phyloP scores from a whole-genome alignment of 2,888 invertebrate genomes.

The Nineta flava region DNA sequence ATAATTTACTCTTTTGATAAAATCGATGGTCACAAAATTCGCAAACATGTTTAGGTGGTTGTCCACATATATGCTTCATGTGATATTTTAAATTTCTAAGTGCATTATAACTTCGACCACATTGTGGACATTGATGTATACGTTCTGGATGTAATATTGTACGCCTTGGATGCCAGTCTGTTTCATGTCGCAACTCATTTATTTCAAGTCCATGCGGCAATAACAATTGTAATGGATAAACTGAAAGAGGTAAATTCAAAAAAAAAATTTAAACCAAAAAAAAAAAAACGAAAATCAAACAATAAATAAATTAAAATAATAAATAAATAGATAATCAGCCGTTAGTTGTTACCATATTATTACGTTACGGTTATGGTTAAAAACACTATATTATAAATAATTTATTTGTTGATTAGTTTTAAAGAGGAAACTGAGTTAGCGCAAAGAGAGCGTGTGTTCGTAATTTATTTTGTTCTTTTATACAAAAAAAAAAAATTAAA shows the following conservation, averaged over 20 bases:
- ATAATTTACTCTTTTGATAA: constrained; percentile 23
- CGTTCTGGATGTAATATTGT: constrained; percentile 16
- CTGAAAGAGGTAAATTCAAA: background rate
- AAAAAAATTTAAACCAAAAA: background rate
- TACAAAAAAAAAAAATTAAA: too few relatives aligned
- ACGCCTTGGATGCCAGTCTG: constrained; percentile 1
- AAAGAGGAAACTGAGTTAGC: too few relatives aligned
- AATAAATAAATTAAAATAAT: too few relatives aligned
- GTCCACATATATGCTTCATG: constrained; percentile 24
- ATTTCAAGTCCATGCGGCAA: background rate
- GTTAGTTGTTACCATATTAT: too few relatives aligned
- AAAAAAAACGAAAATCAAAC: background rate
- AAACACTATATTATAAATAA: too few relatives aligned
- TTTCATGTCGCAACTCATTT: background rate
- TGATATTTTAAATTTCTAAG: constrained; percentile 22
- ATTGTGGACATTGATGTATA: constrained; percentile 20
- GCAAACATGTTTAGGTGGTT: constrained; percentile 16
- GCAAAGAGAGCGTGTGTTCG: too few relatives aligned
- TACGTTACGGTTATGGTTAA: too few relatives aligned
- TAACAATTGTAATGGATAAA: background rate
- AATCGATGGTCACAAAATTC: constrained; percentile 24
- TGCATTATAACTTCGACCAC: constrained; percentile 21
- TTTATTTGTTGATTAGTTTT: too few relatives aligned
- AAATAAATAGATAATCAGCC: too few relatives aligned
- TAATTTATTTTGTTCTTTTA: too few relatives aligned